Evolutionary conservation across 2,797 vertebrate species (phyloP), one percentile per base, ranked within the genome.

Genomic region (Glyptemys insculpta): DNA sequence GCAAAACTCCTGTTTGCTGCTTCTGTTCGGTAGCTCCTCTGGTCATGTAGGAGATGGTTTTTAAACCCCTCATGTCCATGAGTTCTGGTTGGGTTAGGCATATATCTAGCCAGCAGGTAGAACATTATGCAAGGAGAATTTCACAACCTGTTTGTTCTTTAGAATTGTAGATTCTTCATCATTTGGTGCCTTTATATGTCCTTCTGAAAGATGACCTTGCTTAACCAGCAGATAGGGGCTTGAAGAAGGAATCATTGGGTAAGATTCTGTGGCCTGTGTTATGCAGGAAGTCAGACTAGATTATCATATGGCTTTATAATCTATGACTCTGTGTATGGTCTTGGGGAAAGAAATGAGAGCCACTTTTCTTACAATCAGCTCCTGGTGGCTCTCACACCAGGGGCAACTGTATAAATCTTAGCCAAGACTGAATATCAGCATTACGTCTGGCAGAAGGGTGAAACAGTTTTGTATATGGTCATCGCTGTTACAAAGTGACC

Each of bases 231-330:
- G n/a, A 8, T 76, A 76, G 8, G 25, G 72, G 10, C 7, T 47
- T 47, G 41, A 76, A 14, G 41, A 81, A 86, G 4, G 31, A 84
- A 72, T 19, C 1, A 0, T 3, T 16, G 53, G 74, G 12, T 41
- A 37, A 34, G 82, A 41, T 83, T 89, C 93, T 89, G 37, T 89
- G 86, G 37, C 18, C 49, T 49, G 0, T 25, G 18, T 1, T 29
- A 12, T 54, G 29, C 4, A 37, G 21, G 37, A 44, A 21, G 16
- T n/a, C 11, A 23, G 19, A 14, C 49, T 83, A 81, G 41, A 79
- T 76, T n/a, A 82, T 52, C 14, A 14, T 1, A 80, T 72, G 14
- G 44, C 3, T 37, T n/a, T 23, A 4, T 21, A 0, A 0, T 62
- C 52, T 41, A 14, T 3, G 3, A 8, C 50, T 82, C 94, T 34